Evolutionary conservation across 2,113 vertebrate species (phyloP).

Genomic region (Axis porcinus): DNA sequence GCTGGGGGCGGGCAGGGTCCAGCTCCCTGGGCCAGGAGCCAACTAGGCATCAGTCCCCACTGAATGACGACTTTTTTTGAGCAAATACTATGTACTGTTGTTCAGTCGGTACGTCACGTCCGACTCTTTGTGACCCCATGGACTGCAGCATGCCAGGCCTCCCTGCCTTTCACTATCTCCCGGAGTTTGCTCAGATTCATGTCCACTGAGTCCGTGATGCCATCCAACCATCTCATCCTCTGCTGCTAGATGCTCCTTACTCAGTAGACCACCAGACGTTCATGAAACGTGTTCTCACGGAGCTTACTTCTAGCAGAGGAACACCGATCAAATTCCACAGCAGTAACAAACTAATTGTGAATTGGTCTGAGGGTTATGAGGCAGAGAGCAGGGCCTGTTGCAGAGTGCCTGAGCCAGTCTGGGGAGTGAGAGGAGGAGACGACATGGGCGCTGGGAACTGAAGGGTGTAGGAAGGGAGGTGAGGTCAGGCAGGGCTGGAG

Average conservation of each 20-base stretch:
- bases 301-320: background rate
- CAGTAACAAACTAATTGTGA: rapidly evolving
- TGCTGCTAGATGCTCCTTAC: background rate
- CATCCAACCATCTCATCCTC: background rate
- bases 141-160: background rate
- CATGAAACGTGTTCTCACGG: background rate
- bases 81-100: background rate
- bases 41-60: background rate
- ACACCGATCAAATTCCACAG: background rate
- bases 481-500: background rate
- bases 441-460: background rate
- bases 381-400: background rate
- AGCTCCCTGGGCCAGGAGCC: background rate
- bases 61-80: background rate
- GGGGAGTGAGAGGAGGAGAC: background rate
- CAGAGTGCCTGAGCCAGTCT: rapidly evolving
- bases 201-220: background rate
- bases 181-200: background rate
- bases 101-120: background rate
- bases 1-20: background rate
- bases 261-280: background rate
- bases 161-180: background rate
- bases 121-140: background rate
- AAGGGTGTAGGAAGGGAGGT: background rate
- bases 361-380: background rate